Conservation (phyloP, 1,140 invertebrate species). For the Fopius arisanus region DNA sequence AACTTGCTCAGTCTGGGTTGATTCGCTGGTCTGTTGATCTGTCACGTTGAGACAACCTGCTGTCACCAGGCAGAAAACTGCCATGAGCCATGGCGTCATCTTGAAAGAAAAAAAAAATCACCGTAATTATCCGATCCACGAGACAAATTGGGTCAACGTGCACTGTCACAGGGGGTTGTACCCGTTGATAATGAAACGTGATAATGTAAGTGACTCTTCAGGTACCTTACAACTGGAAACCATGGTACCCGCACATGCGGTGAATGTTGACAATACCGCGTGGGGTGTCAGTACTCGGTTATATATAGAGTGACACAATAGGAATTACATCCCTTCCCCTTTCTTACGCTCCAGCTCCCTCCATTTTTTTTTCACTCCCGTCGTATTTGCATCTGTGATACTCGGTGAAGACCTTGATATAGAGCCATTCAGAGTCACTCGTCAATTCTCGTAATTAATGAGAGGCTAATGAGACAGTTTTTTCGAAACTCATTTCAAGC, state of each 20-base stretch:
- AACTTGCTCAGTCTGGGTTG: slow-evolving; percentile 61
- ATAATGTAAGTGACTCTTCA: background rate
- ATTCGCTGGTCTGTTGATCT: slow-evolving; percentile 62
- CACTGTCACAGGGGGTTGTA: slow-evolving; percentile 11
- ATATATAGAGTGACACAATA: slow-evolving; percentile 64
- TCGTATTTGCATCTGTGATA: slow-evolving; percentile 24
- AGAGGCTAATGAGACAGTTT: background rate
- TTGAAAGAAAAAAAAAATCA: slow-evolving; percentile 45
- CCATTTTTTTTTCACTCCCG: slow-evolving; percentile 5
- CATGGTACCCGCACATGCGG: slow-evolving; percentile 64
- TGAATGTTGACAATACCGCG: slow-evolving; percentile 62
- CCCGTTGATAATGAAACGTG: background rate
- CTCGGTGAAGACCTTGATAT: slow-evolving; percentile 54
- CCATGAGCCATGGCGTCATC: slow-evolving; percentile 64
- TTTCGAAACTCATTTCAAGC: background rate
- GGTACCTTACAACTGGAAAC: slow-evolving; percentile 62
- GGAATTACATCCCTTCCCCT: slow-evolving; percentile 30
- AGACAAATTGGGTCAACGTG: background rate
- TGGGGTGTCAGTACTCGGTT: slow-evolving; percentile 51
- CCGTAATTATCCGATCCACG: background rate
- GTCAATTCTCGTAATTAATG: background rate
- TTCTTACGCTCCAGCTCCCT: slow-evolving; percentile 32
- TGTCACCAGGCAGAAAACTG: slow-evolving; percentile 58
- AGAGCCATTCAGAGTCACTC: background rate
- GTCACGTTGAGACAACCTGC: slow-evolving; percentile 59